These are phyloP conservation scores for Hymenochirus boettgeri DNA, from an alignment of 2,113 vertebrate genomes.

Conservation along the genomic window DNA sequence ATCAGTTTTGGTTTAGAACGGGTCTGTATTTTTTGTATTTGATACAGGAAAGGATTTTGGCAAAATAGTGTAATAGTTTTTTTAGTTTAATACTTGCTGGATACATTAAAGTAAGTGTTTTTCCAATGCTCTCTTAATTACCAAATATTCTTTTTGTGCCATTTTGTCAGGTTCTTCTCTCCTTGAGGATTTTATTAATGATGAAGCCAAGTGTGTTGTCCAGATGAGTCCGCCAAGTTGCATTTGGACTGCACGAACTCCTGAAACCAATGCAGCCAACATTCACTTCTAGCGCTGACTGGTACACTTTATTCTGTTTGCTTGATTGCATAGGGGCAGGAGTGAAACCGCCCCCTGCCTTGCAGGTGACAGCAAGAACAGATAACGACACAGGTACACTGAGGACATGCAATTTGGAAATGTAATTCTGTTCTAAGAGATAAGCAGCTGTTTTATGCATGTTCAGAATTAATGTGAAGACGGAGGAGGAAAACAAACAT, in stretches of 20 bases:
- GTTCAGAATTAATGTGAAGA: conserved; percentile 52
- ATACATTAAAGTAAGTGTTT: no score
- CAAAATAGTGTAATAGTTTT: no score
- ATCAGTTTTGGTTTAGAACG: no score
- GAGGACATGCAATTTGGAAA: conserved; percentile 46
- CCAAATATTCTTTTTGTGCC: no score
- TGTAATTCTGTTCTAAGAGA: conserved; percentile 48
- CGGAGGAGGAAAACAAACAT: conserved; percentile 47
- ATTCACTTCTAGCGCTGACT: conserved; percentile 93
- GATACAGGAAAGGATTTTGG: no score
- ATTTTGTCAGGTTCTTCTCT: conserved; percentile 79
- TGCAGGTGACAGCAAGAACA: conserved; percentile 71
- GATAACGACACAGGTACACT: conserved; percentile 85
- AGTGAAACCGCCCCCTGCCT: conserved; percentile 83
- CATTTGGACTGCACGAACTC: conserved; percentile 91
- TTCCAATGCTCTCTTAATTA: no score
- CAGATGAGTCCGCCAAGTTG: conserved; percentile 86
- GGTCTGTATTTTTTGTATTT: no score
- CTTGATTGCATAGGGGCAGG: conserved; percentile 94
- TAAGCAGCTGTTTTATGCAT: conserved; percentile 53
- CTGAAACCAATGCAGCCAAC: conserved; percentile 95
- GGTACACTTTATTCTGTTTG: conserved; percentile 93
- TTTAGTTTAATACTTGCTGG: no score
- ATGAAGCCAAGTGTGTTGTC: conserved; percentile 91
- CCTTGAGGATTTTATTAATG: conserved; percentile 86